Base-by-base conservation (phyloP, 2,888 invertebrate species). In the Drosophila parthenogenetica region DNA sequence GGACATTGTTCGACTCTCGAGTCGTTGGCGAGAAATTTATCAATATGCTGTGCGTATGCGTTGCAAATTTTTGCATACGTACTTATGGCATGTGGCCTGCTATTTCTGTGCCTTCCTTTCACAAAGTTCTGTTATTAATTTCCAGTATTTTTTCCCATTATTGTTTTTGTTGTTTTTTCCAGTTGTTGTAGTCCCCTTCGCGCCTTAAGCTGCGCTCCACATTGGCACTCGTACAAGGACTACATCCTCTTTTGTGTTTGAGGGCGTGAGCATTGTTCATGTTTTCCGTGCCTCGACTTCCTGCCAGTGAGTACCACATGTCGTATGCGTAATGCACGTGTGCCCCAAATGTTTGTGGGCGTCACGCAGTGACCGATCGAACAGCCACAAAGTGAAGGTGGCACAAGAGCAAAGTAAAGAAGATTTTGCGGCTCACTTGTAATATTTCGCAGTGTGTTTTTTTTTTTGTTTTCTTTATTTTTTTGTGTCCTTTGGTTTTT, bases 11-110 rank as follows among this genome's bases (percentile, higher is more conserved):
- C 51, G 67, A 29, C 37, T 62, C 54, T 39, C 43, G 51, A 32
- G 48, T 49, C 63, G 50, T 55, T 62, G 62, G 59, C 16, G 58
- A 55, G 63, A 67, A 71, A 78, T 79, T 79, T 81, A 81, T 81
- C 81, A 79, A 81, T 79, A 79, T 81, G 71, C 81, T 61, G 53
- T 77, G 70, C 78, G 72, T 77, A 59, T 59, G 61, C 58, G 49
- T 46, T 60, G 68, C 79, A 58, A 29, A 78, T 66, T 79, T 79
- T 79, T 75, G 66, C 79, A 67, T 75, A 46, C 43, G 57, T 46
- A 72, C 78, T 66, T 73, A 61, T 43, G 48, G 61, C 62, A 77
- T 77, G 57, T 40, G 43, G 35, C 45, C 50, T 22, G 58, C 45
- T 35, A 54, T 54, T 49, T 61, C 29, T 43, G 10, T 16, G 32